These are phyloP conservation scores for Therioaphis trifolii DNA, from an alignment of 2,888 invertebrate genomes.

Conservation along the genomic window DNA sequence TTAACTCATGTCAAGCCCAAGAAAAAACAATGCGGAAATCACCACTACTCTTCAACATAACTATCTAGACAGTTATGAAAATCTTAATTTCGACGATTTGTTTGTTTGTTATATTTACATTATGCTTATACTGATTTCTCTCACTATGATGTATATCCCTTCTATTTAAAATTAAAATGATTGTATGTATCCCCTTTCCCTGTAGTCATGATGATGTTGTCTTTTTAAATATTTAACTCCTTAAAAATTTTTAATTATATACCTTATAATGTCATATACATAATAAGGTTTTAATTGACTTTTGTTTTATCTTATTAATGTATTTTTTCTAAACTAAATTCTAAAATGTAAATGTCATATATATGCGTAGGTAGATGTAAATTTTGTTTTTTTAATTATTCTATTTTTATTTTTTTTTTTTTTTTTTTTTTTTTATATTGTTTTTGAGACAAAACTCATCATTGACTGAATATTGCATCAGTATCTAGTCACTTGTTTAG, in stretches of 20 bases:
- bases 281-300: background rate
- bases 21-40: slow-evolving; percentile 43
- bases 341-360: slow-evolving; percentile 5
- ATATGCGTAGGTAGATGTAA: background rate
- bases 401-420: background rate
- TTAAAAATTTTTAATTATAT: slow-evolving; percentile 3
- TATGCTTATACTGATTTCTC: slow-evolving; percentile 16
- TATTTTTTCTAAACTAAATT: slow-evolving; percentile 17
- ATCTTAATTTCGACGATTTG: background rate
- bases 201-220: slow-evolving; percentile 22
- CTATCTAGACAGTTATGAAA: slow-evolving; percentile 33
- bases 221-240: slow-evolving; percentile 11
- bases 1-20: slow-evolving; percentile 51
- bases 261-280: background rate
- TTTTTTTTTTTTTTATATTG: slow-evolving; percentile 32
- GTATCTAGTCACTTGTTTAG: slow-evolving; percentile 55
- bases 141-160: background rate
- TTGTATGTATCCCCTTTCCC: background rate
- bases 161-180: slow-evolving; percentile 20
- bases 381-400: slow-evolving; percentile 14
- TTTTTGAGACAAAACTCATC: slow-evolving; percentile 47
- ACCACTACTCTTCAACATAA: slow-evolving; percentile 47
- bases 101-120: slow-evolving; percentile 38
- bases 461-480: slow-evolving; percentile 55
- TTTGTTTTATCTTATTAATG: slow-evolving; percentile 25